Evolutionary conservation across 2,888 invertebrate genomes (phyloP).

Genomic region (Eubasilissa splendida): DNA sequence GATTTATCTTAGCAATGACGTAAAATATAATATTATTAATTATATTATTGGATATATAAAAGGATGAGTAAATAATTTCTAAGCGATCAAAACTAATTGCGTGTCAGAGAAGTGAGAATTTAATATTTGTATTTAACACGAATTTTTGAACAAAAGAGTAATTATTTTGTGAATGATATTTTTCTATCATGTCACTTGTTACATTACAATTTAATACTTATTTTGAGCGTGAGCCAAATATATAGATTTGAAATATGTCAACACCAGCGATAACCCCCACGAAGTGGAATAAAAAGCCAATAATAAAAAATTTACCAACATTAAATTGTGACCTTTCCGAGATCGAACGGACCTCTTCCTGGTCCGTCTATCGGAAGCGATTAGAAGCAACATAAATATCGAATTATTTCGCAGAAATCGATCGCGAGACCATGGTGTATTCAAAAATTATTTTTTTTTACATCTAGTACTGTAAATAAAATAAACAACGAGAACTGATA

Average conservation of each 20-base stretch:
- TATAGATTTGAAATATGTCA: constrained; percentile 30
- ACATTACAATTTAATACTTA: background rate
- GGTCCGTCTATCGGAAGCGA: constrained; percentile 33
- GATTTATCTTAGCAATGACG: too few relatives aligned
- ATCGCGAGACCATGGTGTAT: too few relatives aligned
- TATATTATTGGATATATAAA: too few relatives aligned
- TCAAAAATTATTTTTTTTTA: too few relatives aligned
- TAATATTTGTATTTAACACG: too few relatives aligned
- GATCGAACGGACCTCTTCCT: constrained; percentile 42
- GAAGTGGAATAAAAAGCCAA: constrained; percentile 19
- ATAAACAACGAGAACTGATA: too few relatives aligned
- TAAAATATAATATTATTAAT: too few relatives aligned
- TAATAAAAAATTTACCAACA: constrained; percentile 6
- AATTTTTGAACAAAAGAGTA: too few relatives aligned
- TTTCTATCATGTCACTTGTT: constrained; percentile 10
- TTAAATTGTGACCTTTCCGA: constrained; percentile 25
- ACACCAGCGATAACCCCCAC: constrained; percentile 19
- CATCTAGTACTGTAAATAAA: too few relatives aligned
- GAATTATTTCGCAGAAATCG: background rate
- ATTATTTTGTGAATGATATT: background rate
- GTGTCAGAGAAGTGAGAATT: too few relatives aligned
- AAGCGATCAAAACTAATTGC: too few relatives aligned
- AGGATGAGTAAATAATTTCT: too few relatives aligned
- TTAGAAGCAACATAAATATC: background rate
- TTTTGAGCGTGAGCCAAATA: constrained; percentile 18